Evolutionary conservation across 1,140 invertebrate genomes (phyloP).

Genomic region (Hycleus phaleratus): DNA sequence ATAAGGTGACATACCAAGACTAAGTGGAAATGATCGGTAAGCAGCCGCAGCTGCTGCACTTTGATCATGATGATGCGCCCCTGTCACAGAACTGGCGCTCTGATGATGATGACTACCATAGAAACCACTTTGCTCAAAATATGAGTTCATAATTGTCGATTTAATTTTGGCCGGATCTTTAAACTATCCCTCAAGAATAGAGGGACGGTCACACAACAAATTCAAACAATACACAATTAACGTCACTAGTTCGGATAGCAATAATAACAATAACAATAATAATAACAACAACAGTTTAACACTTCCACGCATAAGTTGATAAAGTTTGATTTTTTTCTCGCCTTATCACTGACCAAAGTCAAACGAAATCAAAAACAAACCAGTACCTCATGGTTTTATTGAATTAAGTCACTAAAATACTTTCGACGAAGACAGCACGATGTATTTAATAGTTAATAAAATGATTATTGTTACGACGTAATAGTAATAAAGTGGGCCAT

Average conservation of each 20-base stretch:
- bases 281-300: conserved; percentile 12
- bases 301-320: background rate
- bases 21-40: conserved; percentile 74
- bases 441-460: conserved; percentile 30
- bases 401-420: background rate
- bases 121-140: conserved; percentile 90
- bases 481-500: conserved; percentile 35
- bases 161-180: conserved; percentile 35
- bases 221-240: background rate
- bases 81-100: conserved; percentile 52
- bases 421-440: background rate
- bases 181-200: conserved; percentile 21
- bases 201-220: background rate
- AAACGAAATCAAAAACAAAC: too few species aligned
- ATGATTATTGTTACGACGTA: conserved; percentile 39
- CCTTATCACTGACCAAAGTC: too few species aligned
- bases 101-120: conserved; percentile 82
- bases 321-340: background rate
- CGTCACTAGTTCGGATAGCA: background rate
- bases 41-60: conserved; percentile 57
- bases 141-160: conserved; percentile 76
- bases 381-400: too few species aligned
- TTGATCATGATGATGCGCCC: conserved; percentile 61
- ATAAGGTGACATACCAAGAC: conserved; percentile 77
- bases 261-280: background rate